These are phyloP conservation scores for Carcina quercana DNA, from an alignment of 2,888 invertebrate species.

Conservation along the genomic window DNA sequence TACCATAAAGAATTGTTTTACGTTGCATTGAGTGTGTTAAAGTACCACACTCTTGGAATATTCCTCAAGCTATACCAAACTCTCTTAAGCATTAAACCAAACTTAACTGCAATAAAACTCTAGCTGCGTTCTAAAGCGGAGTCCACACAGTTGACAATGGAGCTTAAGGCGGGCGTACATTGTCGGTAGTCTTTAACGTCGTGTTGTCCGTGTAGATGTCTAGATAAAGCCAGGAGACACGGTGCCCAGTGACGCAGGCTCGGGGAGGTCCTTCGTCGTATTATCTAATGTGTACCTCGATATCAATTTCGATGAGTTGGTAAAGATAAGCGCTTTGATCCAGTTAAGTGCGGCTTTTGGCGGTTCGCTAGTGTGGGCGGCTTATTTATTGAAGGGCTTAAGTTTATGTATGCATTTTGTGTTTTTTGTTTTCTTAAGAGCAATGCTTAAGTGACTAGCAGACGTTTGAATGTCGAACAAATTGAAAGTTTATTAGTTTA, in stretches of 20 bases:
- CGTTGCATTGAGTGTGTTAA: no score
- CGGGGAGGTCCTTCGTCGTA: constrained; percentile 24
- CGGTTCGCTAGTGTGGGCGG: constrained; percentile 1
- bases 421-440: constrained; percentile 1
- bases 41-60: no score
- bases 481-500: no score
- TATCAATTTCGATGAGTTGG: constrained; percentile 31
- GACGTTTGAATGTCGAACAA: no score
- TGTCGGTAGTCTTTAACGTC: constrained; percentile 52
- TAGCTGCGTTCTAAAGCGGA: constrained; percentile 14
- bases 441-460: no score
- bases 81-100: not conserved
- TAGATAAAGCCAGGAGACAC: constrained; percentile 42
- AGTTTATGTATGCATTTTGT: not conserved
- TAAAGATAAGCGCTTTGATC: constrained; percentile 30
- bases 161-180: constrained; percentile 26
- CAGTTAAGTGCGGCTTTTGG: constrained; percentile 23
- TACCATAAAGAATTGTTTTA: no score
- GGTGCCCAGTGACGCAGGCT: constrained; percentile 25
- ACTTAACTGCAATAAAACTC: not conserved
- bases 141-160: constrained; percentile 15
- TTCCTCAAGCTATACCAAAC: not conserved
- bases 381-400: constrained; percentile 1
- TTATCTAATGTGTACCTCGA: constrained; percentile 27
- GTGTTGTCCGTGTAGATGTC: constrained; percentile 52